phyloP scores from a whole-genome alignment of 1,140 invertebrate genomes.

The Tachypleus tridentatus region DNA sequence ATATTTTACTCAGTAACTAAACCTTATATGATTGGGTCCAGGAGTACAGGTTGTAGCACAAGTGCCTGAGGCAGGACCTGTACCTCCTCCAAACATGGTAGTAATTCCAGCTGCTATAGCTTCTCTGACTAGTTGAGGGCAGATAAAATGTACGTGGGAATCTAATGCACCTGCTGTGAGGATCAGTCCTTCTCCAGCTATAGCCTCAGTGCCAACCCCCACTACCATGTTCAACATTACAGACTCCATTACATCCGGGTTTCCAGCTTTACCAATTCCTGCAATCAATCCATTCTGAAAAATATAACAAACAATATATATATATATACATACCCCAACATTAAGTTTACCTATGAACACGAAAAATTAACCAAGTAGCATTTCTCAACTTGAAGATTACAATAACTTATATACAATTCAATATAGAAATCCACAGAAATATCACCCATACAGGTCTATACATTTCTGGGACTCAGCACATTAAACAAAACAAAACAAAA shows the following conservation, averaged over 20 bases:
- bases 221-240: constrained; percentile 29
- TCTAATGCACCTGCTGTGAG: constrained; percentile 34
- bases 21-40: constrained; percentile 35
- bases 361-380: too few species aligned
- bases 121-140: constrained; percentile 30
- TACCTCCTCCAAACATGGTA: constrained; percentile 36
- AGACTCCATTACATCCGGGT: constrained; percentile 34
- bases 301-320: background rate
- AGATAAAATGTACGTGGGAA: constrained; percentile 34
- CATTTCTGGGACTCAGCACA: too few species aligned
- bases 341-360: too few species aligned
- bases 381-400: too few species aligned
- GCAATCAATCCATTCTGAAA: constrained; percentile 31
- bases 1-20: too few species aligned
- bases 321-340: background rate
- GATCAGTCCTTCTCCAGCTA: constrained; percentile 34
- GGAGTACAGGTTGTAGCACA: constrained; percentile 35
- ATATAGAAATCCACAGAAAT: too few species aligned
- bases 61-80: constrained; percentile 33
- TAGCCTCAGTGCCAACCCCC: constrained; percentile 34
- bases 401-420: too few species aligned
- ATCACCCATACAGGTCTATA: too few species aligned
- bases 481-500: too few species aligned
- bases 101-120: constrained; percentile 34
- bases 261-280: constrained; percentile 36